Percentiles rank a stretch among this genome's conserved stretches.
Evolutionary conservation across 2,888 invertebrate species (phyloP).

Genomic region (Pristionchus entomophagus): DNA sequence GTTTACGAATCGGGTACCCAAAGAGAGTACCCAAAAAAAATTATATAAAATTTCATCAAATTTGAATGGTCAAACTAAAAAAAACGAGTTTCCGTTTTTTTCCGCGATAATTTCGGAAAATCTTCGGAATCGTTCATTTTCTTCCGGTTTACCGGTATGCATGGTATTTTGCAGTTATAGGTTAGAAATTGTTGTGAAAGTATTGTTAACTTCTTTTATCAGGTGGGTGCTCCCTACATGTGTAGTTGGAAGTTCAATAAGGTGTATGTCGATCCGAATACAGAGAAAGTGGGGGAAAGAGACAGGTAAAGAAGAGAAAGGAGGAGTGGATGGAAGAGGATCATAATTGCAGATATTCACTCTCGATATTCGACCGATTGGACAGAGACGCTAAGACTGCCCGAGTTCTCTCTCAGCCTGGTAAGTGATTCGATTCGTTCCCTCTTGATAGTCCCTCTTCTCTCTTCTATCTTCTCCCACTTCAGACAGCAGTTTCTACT

Average conservation of each 20-base stretch:
- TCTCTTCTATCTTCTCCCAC: too few species aligned
- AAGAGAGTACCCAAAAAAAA: too few species aligned
- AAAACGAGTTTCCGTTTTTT: too few species aligned
- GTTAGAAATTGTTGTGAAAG: too few species aligned
- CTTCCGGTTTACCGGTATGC: too few species aligned
- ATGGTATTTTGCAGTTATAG: too few species aligned
- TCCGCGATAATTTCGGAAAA: too few species aligned
- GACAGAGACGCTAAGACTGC: not conserved
- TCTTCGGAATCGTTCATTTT: too few species aligned
- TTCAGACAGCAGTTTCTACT: not conserved
- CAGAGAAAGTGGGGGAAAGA: not conserved
- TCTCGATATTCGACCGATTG: not conserved
- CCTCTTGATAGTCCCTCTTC: not conserved
- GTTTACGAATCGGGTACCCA: too few species aligned
- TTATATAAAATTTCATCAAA: too few species aligned
- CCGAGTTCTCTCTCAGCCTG: not conserved
- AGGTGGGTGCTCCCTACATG: not conserved
- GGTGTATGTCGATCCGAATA: not conserved
- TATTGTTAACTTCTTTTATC: too few species aligned
- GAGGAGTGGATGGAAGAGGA: not conserved
- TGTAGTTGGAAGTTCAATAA: not conserved
- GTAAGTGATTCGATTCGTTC: not conserved
- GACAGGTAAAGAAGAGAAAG: not conserved
- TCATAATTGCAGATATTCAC: not conserved
- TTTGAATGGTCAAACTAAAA: too few species aligned